Evolutionary conservation across 2,797 vertebrate genomes (phyloP).

Genomic region (Gastrophryne carolinensis): DNA sequence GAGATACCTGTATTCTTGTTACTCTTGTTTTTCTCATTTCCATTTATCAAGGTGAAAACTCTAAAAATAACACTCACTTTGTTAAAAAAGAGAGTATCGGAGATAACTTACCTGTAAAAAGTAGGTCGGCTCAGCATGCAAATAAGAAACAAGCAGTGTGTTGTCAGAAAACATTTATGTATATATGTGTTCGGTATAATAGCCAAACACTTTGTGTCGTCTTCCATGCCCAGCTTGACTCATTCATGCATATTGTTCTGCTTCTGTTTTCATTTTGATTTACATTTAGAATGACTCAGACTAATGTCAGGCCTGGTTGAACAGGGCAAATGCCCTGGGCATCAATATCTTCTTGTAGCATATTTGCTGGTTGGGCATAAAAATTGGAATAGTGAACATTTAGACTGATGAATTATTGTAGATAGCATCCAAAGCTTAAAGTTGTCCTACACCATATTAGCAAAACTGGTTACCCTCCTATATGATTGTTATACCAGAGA

Average conservation of each 20-base stretch:
- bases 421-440: neutral
- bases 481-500: too few species aligned
- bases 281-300: too few species aligned
- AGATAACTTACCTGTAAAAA: conserved; percentile 59
- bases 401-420: neutral
- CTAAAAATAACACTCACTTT: conserved; percentile 27
- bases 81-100: conserved; percentile 53
- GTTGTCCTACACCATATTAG: too few species aligned
- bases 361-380: neutral
- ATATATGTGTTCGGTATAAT: neutral
- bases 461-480: too few species aligned
- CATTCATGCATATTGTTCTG: too few species aligned
- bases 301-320: neutral
- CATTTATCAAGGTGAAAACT: conserved; percentile 1
- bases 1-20: neutral
- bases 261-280: too few species aligned
- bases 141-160: conserved; percentile 52
- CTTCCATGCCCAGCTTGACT: neutral
- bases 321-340: neutral
- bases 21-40: neutral
- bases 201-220: neutral
- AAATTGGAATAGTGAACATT: neutral
- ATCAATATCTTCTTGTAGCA: too few species aligned
- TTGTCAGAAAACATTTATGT: conserved; percentile 45
- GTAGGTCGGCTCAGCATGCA: conserved; percentile 54